Percentiles rank a stretch among this genome's conserved stretches.
phyloP scores from a whole-genome alignment of 2,888 invertebrate species.

The Epirrhoe tristata region DNA sequence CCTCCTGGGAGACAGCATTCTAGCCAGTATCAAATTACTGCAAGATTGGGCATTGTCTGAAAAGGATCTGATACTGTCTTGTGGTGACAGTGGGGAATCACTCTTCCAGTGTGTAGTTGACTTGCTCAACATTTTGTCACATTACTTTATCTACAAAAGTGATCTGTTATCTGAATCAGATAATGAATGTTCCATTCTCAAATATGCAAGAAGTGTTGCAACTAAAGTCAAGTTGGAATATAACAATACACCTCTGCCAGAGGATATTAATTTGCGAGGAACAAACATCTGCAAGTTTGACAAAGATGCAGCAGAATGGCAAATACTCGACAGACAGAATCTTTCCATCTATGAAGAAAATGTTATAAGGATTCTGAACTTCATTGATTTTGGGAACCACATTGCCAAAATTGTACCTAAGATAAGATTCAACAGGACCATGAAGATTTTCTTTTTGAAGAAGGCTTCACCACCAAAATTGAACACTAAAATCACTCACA shows the following conservation, averaged over 20 bases:
- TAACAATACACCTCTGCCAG: constrained; percentile 88
- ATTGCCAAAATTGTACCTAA: constrained; percentile 88
- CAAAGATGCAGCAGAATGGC: constrained; percentile 90
- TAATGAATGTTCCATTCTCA: constrained; percentile 61
- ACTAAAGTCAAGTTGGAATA: constrained; percentile 86
- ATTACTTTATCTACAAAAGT: constrained; percentile 83
- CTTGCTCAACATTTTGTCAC: constrained; percentile 92
- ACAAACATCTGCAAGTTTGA: constrained; percentile 88
- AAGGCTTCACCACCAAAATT: constrained; percentile 65
- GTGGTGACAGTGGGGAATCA: constrained; percentile 91
- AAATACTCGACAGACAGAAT: constrained; percentile 81
- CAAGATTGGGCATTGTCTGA: constrained; percentile 94
- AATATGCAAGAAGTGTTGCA: constrained; percentile 65
- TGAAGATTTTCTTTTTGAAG: constrained; percentile 78
- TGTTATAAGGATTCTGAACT: constrained; percentile 90
- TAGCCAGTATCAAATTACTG: constrained; percentile 90
- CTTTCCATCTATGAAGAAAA: constrained; percentile 88
- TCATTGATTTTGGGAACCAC: constrained; percentile 92
- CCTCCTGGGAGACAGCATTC: constrained; percentile 85
- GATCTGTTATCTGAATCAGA: constrained; percentile 50
- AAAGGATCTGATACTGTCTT: constrained; percentile 91
- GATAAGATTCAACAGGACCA: constrained; percentile 86
- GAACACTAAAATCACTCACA: constrained; percentile 72
- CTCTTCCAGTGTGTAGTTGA: constrained; percentile 92
- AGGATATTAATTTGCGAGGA: constrained; percentile 90